These are phyloP conservation scores for Nothobranchius furzeri DNA, from an alignment of 2,113 vertebrate genomes.

Conservation along the genomic window DNA sequence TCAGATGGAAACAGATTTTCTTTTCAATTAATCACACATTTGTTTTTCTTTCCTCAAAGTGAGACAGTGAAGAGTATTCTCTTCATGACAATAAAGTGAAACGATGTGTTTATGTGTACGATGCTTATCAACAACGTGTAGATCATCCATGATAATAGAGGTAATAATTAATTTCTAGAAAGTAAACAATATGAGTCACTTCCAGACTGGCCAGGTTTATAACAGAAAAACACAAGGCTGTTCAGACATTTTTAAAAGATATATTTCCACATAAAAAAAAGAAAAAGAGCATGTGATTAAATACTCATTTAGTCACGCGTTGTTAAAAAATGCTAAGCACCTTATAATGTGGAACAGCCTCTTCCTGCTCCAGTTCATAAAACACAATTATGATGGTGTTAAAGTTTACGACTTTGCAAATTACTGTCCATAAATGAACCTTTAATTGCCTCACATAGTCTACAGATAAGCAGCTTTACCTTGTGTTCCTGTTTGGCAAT, in stretches of 20 bases:
- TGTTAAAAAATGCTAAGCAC: not conserved
- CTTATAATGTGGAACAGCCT: not conserved
- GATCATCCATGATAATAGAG: not conserved
- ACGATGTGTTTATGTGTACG: too few species aligned
- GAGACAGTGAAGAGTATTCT: too few species aligned
- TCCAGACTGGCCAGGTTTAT: not conserved
- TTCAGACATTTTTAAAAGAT: not conserved
- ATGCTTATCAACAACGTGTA: not conserved
- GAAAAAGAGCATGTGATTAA: not conserved
- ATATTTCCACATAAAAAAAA: not conserved
- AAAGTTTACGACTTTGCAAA: conserved; percentile 1
- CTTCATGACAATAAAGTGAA: too few species aligned
- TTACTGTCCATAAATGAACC: not conserved
- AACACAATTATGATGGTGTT: not conserved
- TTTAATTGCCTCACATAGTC: not conserved
- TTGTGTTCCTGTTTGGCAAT: conserved; percentile 90
- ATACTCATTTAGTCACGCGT: not conserved
- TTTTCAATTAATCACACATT: conserved; percentile 34
- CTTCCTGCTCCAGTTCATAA: not conserved
- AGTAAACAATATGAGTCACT: not conserved
- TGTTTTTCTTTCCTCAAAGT: not conserved
- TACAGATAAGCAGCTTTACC: conserved; percentile 68
- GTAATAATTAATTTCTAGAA: not conserved
- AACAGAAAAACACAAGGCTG: not conserved
- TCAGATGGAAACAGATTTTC: not conserved